phyloP scores from a whole-genome alignment of 2,113 vertebrate genomes.

The Holacanthus passer region DNA sequence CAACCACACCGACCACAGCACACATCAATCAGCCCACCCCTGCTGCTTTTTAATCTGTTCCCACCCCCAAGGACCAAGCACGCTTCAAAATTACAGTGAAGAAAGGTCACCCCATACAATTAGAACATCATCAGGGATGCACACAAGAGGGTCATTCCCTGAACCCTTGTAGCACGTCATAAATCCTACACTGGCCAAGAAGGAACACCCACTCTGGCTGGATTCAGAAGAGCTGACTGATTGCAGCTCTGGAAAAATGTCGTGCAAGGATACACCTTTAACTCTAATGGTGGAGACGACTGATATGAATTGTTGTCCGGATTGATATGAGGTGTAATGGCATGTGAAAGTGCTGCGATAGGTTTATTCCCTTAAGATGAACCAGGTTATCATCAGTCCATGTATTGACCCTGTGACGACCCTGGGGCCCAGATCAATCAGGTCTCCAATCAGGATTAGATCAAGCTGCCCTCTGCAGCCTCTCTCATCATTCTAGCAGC shows the following conservation, averaged over 20 bases:
- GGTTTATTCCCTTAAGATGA: conserved; percentile 61
- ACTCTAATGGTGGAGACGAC: background rate
- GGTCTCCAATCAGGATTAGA: conserved; percentile 73
- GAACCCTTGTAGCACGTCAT: conserved; percentile 48
- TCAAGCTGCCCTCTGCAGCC: conserved; percentile 49
- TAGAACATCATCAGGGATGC: conserved; percentile 78
- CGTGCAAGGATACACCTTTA: conserved; percentile 11
- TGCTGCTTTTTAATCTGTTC: conserved; percentile 78
- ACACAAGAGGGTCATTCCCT: conserved; percentile 64
- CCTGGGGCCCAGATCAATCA: conserved; percentile 75
- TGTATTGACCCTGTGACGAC: conserved; percentile 69
- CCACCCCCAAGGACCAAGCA: conserved; percentile 59
- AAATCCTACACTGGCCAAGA: conserved; percentile 57
- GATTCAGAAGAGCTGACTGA: conserved; percentile 42
- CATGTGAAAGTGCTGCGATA: conserved; percentile 46
- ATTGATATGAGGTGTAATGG: conserved; percentile 55
- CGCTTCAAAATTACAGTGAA: conserved; percentile 75
- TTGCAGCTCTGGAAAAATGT: conserved; percentile 31
- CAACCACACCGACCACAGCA: conserved; percentile 47
- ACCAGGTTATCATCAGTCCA: conserved; percentile 62
- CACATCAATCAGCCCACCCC: conserved; percentile 75
- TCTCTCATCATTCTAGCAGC: conserved; percentile 46
- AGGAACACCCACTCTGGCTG: conserved; percentile 37
- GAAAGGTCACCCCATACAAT: conserved; percentile 83
- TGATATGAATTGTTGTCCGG: conserved; percentile 26